Conservation (phyloP, 2,113 vertebrate genomes). For the Microcebus tavaratra region DNA sequence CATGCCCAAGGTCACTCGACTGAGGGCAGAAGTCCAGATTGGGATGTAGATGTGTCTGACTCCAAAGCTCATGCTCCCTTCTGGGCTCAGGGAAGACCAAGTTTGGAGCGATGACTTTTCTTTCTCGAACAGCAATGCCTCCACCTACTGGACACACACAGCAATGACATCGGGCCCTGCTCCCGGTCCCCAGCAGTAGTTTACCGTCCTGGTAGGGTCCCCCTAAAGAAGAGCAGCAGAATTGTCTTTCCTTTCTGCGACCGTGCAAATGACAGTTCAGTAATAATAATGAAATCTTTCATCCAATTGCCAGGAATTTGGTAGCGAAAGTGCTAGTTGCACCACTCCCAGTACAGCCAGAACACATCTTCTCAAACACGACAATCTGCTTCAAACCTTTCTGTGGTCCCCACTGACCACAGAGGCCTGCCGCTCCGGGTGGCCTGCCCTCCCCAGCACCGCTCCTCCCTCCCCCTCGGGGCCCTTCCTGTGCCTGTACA, state of each 20-base stretch:
- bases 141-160: too few species aligned
- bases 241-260: neutral
- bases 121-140: too few species aligned
- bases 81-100: too few species aligned
- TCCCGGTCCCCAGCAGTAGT: neutral
- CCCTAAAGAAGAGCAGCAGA: neutral
- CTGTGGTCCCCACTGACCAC: neutral
- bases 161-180: too few species aligned
- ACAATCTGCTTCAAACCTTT: neutral
- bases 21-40: neutral
- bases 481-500: accelerated
- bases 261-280: neutral
- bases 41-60: neutral
- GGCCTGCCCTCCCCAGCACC: too few species aligned
- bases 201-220: neutral
- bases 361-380: neutral
- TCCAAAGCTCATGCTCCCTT: neutral
- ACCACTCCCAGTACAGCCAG: neutral
- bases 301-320: neutral
- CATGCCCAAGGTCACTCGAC: neutral
- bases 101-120: too few species aligned
- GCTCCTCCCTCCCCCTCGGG: accelerated
- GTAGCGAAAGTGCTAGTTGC: neutral
- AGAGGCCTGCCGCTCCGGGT: accelerated
- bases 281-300: neutral